These are phyloP conservation scores for Stenchaetothrips biformis DNA, from an alignment of 2,888 invertebrate genomes.

Conservation along the genomic window DNA sequence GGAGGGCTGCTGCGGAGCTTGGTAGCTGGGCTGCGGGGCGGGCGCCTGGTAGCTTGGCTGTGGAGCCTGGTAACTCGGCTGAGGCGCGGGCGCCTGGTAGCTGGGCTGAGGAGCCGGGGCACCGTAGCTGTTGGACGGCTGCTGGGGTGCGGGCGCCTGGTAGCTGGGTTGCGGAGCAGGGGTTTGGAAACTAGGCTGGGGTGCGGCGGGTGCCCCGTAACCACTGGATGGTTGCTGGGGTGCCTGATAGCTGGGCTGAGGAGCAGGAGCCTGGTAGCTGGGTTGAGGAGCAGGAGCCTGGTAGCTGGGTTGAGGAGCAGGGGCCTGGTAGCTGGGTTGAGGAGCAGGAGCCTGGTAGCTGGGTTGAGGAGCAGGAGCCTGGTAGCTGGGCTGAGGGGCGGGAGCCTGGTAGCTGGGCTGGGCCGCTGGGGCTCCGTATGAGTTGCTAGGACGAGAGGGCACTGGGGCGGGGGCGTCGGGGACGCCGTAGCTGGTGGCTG, in stretches of 20 bases:
- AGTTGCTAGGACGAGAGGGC: conserved; percentile 38
- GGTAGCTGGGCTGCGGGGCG: neutral
- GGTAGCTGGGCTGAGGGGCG: conserved; percentile 8
- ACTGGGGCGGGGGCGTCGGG: conserved; percentile 45
- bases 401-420: conserved; percentile 27
- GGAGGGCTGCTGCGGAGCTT: too few species aligned
- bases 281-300: conserved; percentile 14
- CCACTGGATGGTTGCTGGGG: conserved; percentile 48
- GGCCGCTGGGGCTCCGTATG: conserved; percentile 35
- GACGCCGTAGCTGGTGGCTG: conserved; percentile 51
- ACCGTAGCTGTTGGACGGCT: conserved; percentile 31
- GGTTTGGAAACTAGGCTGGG: conserved; percentile 16
- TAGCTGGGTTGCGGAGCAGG: conserved; percentile 28
- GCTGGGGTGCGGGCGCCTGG: conserved; percentile 7
- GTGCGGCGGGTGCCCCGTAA: conserved; percentile 50
- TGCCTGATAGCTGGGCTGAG: conserved; percentile 19
- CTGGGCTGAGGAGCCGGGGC: conserved; percentile 27
- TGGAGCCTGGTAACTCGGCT: conserved; percentile 24
- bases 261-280: conserved; percentile 25
- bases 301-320: conserved; percentile 28
- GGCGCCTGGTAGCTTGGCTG: neutral
- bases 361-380: conserved; percentile 26
- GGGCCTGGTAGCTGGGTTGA: conserved; percentile 24
- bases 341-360: conserved; percentile 10
- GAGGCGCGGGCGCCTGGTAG: conserved; percentile 29